These are phyloP conservation scores for Heliconius hortense DNA, from an alignment of 2,888 invertebrate species.

Conservation along the genomic window DNA sequence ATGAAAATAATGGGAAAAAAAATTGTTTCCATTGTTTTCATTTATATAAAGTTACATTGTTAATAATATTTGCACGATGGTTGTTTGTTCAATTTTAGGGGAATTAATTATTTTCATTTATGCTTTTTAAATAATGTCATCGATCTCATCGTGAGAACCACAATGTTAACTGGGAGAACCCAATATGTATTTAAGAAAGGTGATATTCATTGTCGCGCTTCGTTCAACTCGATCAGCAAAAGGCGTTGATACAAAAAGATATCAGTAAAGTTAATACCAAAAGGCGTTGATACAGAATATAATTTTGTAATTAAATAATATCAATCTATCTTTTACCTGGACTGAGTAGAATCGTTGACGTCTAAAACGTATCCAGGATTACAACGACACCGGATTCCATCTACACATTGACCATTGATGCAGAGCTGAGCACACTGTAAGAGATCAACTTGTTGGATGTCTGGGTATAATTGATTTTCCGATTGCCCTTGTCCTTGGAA, in stretches of 20 bases:
- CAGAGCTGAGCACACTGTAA: conserved; percentile 84
- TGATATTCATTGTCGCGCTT: too few species aligned
- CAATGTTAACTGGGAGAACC: too few species aligned
- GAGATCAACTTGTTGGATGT: conserved; percentile 39
- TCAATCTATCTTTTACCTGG: conserved; percentile 50
- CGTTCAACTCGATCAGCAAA: not conserved
- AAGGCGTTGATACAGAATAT: not conserved
- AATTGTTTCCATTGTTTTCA: too few species aligned
- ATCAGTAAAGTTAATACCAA: too few species aligned
- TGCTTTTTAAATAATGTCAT: too few species aligned
- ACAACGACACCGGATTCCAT: conserved; percentile 78
- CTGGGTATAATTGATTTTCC: conserved; percentile 33
- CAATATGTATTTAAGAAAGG: too few species aligned
- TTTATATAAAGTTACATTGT: too few species aligned
- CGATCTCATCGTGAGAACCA: too few species aligned
- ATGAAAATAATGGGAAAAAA: not conserved
- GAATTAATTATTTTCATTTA: not conserved
- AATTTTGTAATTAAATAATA: not conserved
- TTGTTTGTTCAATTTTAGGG: not conserved
- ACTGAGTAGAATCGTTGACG: conserved; percentile 56
- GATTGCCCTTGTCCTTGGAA: conserved; percentile 30
- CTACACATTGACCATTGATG: conserved; percentile 85
- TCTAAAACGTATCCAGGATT: conserved; percentile 77
- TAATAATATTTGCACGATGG: not conserved
- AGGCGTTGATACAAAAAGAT: not conserved